phyloP scores from a whole-genome alignment of 2,113 vertebrate genomes.

The Atherinomorus stipes region DNA sequence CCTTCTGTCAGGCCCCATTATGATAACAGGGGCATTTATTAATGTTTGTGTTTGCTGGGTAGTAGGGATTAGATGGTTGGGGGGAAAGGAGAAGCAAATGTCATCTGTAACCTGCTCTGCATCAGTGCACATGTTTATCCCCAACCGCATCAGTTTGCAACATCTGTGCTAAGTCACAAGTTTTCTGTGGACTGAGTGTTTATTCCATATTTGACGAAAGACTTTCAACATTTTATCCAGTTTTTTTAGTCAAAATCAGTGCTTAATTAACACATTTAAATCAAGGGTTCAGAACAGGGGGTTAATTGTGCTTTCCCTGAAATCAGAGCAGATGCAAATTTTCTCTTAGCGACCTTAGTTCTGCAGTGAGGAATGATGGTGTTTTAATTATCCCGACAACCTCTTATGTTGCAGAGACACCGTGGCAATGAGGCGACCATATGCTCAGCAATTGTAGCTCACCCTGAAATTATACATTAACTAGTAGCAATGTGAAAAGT shows the following conservation, averaged over 20 bases:
- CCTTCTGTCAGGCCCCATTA: conserved; percentile 34
- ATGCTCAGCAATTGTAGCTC: conserved; percentile 40
- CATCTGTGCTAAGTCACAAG: neutral
- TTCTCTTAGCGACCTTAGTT: conserved; percentile 27
- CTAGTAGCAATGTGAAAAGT: conserved; percentile 26
- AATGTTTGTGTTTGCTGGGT: conserved; percentile 15
- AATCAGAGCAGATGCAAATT: conserved; percentile 52
- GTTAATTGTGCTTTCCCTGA: conserved; percentile 59
- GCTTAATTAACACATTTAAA: conserved; percentile 61
- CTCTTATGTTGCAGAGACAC: conserved; percentile 30
- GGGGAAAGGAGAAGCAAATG: neutral
- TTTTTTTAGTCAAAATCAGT: conserved; percentile 42
- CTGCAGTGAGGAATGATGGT: conserved; percentile 7
- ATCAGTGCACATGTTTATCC: conserved; percentile 10
- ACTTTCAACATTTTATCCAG: conserved; percentile 3
- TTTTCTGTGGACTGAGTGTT: neutral
- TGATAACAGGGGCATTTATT: conserved; percentile 24
- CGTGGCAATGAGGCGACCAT: conserved; percentile 15
- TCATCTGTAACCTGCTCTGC: conserved; percentile 13
- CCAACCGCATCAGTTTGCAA: conserved; percentile 10
- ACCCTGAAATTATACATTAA: neutral
- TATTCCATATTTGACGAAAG: neutral
- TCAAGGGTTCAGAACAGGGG: conserved; percentile 16
- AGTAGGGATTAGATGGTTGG: conserved; percentile 22
- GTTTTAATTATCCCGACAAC: conserved; percentile 64